Conservation (phyloP, 1,140 invertebrate genomes). For the Theocolax elegans region DNA sequence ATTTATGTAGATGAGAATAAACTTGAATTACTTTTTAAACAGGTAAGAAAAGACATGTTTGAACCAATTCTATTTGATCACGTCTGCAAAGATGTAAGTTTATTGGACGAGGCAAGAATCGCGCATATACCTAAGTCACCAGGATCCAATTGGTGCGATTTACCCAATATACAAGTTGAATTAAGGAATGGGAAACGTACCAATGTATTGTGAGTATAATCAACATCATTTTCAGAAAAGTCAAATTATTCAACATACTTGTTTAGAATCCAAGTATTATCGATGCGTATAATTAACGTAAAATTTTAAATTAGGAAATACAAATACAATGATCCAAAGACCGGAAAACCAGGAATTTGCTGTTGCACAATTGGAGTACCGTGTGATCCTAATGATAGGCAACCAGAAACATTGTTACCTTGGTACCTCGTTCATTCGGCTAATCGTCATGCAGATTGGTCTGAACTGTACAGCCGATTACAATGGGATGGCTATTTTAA, state of each 20-base stretch:
- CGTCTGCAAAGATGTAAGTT: constrained; percentile 86
- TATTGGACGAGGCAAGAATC: constrained; percentile 82
- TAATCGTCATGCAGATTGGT: constrained; percentile 88
- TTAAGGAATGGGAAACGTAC: constrained; percentile 77
- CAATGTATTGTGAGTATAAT: constrained; percentile 74
- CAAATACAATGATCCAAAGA: constrained; percentile 77
- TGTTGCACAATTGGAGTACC: constrained; percentile 73
- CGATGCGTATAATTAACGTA: too few species aligned
- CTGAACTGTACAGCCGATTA: constrained; percentile 77
- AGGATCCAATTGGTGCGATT: constrained; percentile 88
- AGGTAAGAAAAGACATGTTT: constrained; percentile 53
- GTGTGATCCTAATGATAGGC: constrained; percentile 79
- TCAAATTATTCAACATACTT: neutral
- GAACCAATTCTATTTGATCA: constrained; percentile 78
- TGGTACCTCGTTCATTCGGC: constrained; percentile 93
- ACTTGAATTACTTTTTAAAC: too few species aligned
- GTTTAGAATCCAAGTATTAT: too few species aligned
- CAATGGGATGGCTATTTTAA: constrained; percentile 88
- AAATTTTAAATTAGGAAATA: constrained; percentile 72
- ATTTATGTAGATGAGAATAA: too few species aligned
- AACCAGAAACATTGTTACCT: constrained; percentile 87
- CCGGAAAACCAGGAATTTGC: constrained; percentile 84
- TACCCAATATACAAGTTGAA: constrained; percentile 80
- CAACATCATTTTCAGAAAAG: too few species aligned
- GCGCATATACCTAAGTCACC: constrained; percentile 78